Conservation (phyloP, 92 coral and sea anemone genomes). For the Siderastrea siderea region DNA sequence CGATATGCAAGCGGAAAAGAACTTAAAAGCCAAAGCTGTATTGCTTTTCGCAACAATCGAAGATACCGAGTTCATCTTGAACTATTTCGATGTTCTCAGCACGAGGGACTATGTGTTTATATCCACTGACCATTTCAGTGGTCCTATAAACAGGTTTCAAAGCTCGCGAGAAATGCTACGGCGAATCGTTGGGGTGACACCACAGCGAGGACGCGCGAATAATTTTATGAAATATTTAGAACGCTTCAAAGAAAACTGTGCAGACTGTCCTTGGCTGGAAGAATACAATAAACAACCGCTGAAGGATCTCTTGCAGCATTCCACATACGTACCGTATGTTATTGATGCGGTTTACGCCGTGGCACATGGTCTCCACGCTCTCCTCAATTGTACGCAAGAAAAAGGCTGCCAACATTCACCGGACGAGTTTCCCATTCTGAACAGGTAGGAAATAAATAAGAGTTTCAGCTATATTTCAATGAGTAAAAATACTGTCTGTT, state of each 20-base stretch:
- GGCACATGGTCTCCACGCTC: slow-evolving; percentile 81
- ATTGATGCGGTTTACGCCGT: slow-evolving; percentile 92
- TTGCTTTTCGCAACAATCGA: slow-evolving; percentile 79
- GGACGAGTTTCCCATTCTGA: slow-evolving; percentile 49
- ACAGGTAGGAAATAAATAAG: slow-evolving; percentile 59
- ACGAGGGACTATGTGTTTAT: slow-evolving; percentile 84
- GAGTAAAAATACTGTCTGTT: neutral
- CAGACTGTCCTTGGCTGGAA: slow-evolving; percentile 43
- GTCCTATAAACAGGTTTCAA: slow-evolving; percentile 61
- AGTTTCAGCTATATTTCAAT: neutral
- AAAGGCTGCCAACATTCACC: slow-evolving; percentile 51
- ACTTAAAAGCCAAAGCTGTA: slow-evolving; percentile 73
- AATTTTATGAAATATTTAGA: slow-evolving; percentile 50
- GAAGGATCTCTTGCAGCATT: slow-evolving; percentile 6
- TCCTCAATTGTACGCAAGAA: slow-evolving; percentile 73
- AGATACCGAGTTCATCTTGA: slow-evolving; percentile 78
- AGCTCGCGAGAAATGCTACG: slow-evolving; percentile 76
- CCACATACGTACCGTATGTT: slow-evolving; percentile 81
- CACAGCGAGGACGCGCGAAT: slow-evolving; percentile 42
- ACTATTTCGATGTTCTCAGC: slow-evolving; percentile 41
- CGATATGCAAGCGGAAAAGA: slow-evolving; percentile 49
- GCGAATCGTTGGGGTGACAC: slow-evolving; percentile 80
- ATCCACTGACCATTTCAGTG: slow-evolving; percentile 73
- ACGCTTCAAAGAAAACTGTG: neutral
- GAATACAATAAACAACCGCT: slow-evolving; percentile 40